Base-by-base conservation (phyloP, 2,888 invertebrate genomes). In the Drosophila peninsularis region DNA sequence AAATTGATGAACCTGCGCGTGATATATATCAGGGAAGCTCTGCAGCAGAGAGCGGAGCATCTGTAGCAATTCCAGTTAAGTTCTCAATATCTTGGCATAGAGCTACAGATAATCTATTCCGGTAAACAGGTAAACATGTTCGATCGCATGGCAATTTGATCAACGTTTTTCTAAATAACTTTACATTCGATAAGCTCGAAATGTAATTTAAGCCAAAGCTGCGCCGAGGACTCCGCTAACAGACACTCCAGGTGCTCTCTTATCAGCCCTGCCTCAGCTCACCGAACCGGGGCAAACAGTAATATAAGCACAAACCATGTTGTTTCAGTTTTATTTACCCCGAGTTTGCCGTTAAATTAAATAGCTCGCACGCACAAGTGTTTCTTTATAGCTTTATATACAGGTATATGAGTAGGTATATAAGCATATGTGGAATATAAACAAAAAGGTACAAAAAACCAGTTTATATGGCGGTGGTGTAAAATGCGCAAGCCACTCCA, bases 251-350 rank as follows among this genome's bases (percentile, higher is more conserved):
- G 24, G 24, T 44, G 32, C 55, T 36, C n/a, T 4, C n/a, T 19
- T 37, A 50, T 68, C 68, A 68, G 68, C 49, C 56, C 42, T 42
- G 27, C 30, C 50, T 63, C 47, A 24, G 14, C 49, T 68, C n/a
- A 34, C 50, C 61, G 65, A 57, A 72, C 42, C 55, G 47, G 53
- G 5, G 52, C 53, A 70, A 56, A 64, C 21, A 41, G 56, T 34
- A 63, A 36, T 60, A 47, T 24, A 49, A 42, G 44, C 50, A 53
- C 54, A 50, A 55, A 44, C 60, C 70, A 62, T 86, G 81, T 86
- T 86, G 56, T 88, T 83, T 83, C 87, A 81, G 82, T 87, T 75
- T 83, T 87, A 81, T 83, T 88, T 81, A 72, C 72, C 14, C 61
- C 61, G 61, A 77, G 82, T 75, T 88, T 72, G 82, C 84, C 68